Percentiles rank a stretch among this genome's conserved stretches.
These are phyloP conservation scores for Plagodis pulveraria DNA, from an alignment of 2,888 invertebrate species.

Conservation along the genomic window DNA sequence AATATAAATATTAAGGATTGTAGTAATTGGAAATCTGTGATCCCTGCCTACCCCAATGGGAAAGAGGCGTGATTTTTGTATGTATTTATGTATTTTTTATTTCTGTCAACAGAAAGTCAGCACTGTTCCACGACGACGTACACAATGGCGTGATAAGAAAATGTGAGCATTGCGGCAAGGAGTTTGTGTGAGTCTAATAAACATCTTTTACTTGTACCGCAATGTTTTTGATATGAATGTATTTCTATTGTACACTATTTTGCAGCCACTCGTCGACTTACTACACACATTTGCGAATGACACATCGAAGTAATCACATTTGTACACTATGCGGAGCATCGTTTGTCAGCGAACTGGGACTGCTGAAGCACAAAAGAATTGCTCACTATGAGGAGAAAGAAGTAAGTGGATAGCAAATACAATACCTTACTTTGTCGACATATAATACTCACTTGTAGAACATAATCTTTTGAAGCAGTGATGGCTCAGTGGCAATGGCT, in stretches of 20 bases:
- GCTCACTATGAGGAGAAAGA: conserved; percentile 36
- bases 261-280: conserved; percentile 55
- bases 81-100: background rate
- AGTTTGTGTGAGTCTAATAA: conserved; percentile 60
- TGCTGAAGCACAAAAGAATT: conserved; percentile 57
- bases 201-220: too few species aligned
- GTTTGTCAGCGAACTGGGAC: conserved; percentile 63
- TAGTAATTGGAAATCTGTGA: too few species aligned
- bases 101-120: conserved; percentile 57
- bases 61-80: too few species aligned
- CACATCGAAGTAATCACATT: conserved; percentile 63
- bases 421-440: too few species aligned
- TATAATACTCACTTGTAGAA: too few species aligned
- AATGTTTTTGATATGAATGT: too few species aligned
- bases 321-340: conserved; percentile 66
- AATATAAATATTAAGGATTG: too few species aligned
- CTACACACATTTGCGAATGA: conserved; percentile 67
- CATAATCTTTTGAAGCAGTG: too few species aligned
- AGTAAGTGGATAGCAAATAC: conserved; percentile 19
- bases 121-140: conserved; percentile 69
- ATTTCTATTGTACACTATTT: too few species aligned
- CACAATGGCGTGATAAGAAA: conserved; percentile 70
- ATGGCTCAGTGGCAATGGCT: too few species aligned
- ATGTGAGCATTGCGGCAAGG: conserved; percentile 68
- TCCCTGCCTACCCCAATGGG: too few species aligned